Base-by-base conservation (phyloP, 2,888 invertebrate genomes). In the Lepas anatifera region DNA sequence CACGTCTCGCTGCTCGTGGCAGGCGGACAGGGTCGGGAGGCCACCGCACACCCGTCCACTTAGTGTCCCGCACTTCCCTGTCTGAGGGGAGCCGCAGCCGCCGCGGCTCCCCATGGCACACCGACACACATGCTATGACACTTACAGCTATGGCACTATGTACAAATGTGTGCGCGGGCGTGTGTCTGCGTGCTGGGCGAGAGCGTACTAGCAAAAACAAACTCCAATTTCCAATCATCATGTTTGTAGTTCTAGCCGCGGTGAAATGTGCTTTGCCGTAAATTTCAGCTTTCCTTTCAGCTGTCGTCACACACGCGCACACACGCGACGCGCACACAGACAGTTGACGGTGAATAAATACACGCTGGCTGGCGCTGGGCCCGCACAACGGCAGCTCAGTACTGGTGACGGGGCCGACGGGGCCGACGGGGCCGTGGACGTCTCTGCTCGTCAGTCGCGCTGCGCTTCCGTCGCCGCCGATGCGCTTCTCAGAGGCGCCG, bases 1-100 rank as follows among this genome's bases (percentile, higher is more conserved):
- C n/a, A n/a, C 87, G 50, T 92, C 92, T 75, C 87, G 86, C 70
- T 83, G 82, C 35, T n/a, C 64, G 70, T 41, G 70, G 4, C 41
- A 48, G 35, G 71, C 66, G 63, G 29, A 48, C 35, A 22, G 63
- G 39, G 35, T 29, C 11, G 16, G 3, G n/a, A 66, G n/a, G 29
- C 29, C n/a, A 27, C 22, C 41, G 35, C n/a, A 11, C 29, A 29
- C 11, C 25, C 11, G 41, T 32, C 22, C 11, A 66, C 11, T 39
- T n/a, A n/a, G n/a, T n/a, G n/a, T n/a, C n/a, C n/a, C n/a, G n/a
- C n/a, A n/a, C n/a, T n/a, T n/a, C n/a, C n/a, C n/a, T n/a, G n/a
- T n/a, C n/a, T n/a, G n/a, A n/a, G n/a, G n/a, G n/a, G n/a, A n/a
- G n/a, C n/a, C n/a, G n/a, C 41, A 29, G 13, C n/a, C 29, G 29